Base-by-base conservation (phyloP, 2,797 vertebrate genomes). In the Spinus pinus region DNA sequence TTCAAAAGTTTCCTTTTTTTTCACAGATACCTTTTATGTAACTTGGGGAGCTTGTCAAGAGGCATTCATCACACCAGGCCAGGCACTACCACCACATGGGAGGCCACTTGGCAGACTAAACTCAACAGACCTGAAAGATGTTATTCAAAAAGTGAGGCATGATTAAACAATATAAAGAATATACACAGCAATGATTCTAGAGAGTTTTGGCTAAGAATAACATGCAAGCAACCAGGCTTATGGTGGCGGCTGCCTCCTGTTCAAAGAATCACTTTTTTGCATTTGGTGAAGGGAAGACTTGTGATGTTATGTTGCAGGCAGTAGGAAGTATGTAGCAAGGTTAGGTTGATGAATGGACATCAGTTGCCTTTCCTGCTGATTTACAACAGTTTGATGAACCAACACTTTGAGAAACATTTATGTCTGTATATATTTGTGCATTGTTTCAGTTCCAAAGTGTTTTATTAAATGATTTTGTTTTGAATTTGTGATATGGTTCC, bases 11-110 rank as follows among this genome's bases (percentile, higher is more conserved):
- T 89, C 35, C 4, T 62, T 94, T 66, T 79, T 95, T 95, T 96
- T 61, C 60, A 18, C 94, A 99, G 99, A 99, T 96, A 97, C 90
- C 35, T 99, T 98, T 97, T 99, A 99, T 94, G 99, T 99, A 84
- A 99, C 99, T 0, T 99, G 99, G 99, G 99, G 99, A 88, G 98
- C 98, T 14, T 96, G 94, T 86, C 97, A 96, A 81, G 98, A 97
- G 77, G 93, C 97, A 41, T 94, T 98, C 23, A 87, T 96, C 77
- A 89, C 97, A 81, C 98, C 98, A 56, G 98, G 98, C 80, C 99
- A 99, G 77, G 94, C 98, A 25, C 94, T 99, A 28, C 98, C 99
- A 90, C 97, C 98, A 18, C 98, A 99, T 74, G 99, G 99, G 81
- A 99, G 98, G 96, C 98, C 98, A 17, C 98, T 99, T 81, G 99